Evolutionary conservation across 2,797 vertebrate species (phyloP).

Genomic region (Simalia tracyae): DNA sequence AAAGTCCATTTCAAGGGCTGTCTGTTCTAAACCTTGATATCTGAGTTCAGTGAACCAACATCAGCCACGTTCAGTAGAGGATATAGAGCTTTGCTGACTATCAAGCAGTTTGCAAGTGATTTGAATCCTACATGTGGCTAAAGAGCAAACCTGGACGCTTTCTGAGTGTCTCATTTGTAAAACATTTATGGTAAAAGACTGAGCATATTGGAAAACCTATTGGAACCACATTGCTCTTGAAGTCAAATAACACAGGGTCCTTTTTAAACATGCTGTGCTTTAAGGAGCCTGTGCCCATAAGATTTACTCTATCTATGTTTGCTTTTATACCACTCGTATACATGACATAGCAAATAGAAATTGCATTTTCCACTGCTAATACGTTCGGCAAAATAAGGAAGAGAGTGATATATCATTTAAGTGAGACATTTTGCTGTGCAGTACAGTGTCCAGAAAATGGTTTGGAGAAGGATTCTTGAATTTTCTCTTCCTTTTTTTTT

Average conservation of each 20-base stretch:
- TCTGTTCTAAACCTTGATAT: not conserved
- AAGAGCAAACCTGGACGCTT: not conserved
- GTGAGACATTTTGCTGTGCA: not conserved
- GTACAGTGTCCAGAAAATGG: not conserved
- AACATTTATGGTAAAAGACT: not conserved
- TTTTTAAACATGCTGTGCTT: not conserved
- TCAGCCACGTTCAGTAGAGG: not conserved
- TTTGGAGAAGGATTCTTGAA: not conserved
- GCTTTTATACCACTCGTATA: not conserved
- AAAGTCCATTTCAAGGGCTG: not conserved
- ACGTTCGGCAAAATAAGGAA: no score
- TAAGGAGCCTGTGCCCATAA: not conserved
- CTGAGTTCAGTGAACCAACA: not conserved
- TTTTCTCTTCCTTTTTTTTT: constrained; percentile 45
- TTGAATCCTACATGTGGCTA: not conserved
- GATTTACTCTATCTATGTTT: not conserved
- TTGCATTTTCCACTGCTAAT: not conserved
- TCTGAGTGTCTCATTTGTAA: not conserved
- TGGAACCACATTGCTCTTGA: not conserved
- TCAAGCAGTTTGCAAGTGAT: not conserved
- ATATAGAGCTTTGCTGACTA: not conserved
- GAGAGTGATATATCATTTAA: not conserved
- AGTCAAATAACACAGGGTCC: not conserved
- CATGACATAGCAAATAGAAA: not conserved
- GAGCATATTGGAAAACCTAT: not conserved